Base-by-base conservation (phyloP, 2,797 vertebrate genomes). In the Hypotaenidia okinawae region DNA sequence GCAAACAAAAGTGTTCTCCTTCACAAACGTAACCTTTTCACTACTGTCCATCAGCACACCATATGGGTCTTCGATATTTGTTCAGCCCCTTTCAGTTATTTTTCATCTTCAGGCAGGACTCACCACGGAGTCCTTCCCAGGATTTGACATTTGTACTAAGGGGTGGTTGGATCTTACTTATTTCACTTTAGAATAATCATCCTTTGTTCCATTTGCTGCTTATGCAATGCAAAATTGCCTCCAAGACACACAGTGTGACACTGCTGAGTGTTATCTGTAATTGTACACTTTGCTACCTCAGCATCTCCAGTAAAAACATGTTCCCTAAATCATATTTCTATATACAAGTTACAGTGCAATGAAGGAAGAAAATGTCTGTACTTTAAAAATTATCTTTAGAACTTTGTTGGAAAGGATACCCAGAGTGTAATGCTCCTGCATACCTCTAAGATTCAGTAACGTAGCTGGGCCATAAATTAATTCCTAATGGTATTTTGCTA, bases 401-500 rank as follows among this genome's bases (percentile, higher is more conserved):
- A 95, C 84, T 96, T 89, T 87, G 75, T 64, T 96, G 90, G 83
- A 90, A 93, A 90, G 80, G 54, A 79, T 84, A 88, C 27, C 35
- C 63, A 74, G 57, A 59, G 28, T 91, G 47, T 87, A 94, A 73
- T 0, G 0, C 63, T 84, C 33, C 69, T 63, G 75, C 82, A 73
- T 63, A 81, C 55, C 62, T 93, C 80, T 86, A n/a, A 88, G 87
- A 97, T 81, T 96, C 84, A 92, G 76, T 90, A 95, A 95, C 19
- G 43, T 59, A 94, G 45, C 66, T 73, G 39, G 59, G 32, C 41
- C 78, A 89, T 96, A 95, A 96, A 97, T 97, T 97, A 97, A 87
- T 94, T 91, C 87, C 84, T 95, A 96, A 96, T 93, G 87, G 90
- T 90, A 95, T 95, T 97, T 96, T 95, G 55, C 87, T 94, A 95